Conservation (phyloP, 1,140 invertebrate species). For the Atta cephalotes region DNA sequence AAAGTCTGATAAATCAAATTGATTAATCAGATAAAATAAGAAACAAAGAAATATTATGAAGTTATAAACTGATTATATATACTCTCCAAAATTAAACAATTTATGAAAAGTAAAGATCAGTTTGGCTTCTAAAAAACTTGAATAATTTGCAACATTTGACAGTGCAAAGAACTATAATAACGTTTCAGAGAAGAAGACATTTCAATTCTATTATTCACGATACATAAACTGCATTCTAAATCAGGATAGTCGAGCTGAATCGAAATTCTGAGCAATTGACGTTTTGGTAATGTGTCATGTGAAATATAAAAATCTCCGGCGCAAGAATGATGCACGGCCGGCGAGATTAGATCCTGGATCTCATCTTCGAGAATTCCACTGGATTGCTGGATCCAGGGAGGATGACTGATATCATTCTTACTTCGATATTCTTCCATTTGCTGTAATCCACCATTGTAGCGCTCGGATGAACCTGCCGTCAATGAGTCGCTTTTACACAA, state of each 20-base stretch:
- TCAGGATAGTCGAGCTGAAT: no score
- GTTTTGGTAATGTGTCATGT: background rate
- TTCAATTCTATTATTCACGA: background rate
- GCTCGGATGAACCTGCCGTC: background rate
- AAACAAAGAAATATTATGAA: background rate
- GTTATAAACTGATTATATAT: background rate
- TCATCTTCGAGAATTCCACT: conserved; percentile 73
- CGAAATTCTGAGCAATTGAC: background rate
- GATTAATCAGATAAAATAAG: background rate
- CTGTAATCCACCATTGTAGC: conserved; percentile 95
- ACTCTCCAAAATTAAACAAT: background rate
- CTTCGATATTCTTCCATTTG: conserved; percentile 98
- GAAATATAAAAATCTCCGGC: background rate
- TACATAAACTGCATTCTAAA: background rate
- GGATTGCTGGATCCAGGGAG: conserved; percentile 33
- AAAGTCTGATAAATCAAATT: background rate
- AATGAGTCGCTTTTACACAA: background rate
- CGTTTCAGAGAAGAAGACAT: background rate
- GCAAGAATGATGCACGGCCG: background rate
- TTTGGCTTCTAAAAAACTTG: background rate
- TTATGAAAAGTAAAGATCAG: background rate
- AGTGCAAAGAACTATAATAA: background rate
- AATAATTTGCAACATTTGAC: background rate
- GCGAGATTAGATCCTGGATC: background rate
- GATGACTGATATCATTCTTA: conserved; percentile 83